Evolutionary conservation across 2,113 vertebrate genomes (phyloP).

Genomic region (Mystacornis crossleyi): DNA sequence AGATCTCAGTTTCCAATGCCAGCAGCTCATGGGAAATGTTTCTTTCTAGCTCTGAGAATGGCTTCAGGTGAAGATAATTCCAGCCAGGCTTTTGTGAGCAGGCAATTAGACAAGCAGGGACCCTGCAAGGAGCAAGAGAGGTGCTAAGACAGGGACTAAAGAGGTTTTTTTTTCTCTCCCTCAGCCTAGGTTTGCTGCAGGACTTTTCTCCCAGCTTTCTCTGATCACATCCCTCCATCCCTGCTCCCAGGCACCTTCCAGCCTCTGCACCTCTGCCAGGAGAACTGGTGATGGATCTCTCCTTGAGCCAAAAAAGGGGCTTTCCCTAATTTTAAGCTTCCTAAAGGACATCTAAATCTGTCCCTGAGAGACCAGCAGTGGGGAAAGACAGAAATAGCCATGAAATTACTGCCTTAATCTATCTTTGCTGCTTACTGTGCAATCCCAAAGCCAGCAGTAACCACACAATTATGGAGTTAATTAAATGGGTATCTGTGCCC

Average conservation of each 20-base stretch:
- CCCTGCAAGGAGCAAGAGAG: not conserved
- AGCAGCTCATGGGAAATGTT: not conserved
- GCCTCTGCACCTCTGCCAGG: not conserved
- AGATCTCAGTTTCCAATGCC: not conserved
- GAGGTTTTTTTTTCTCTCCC: not conserved
- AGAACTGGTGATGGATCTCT: not conserved
- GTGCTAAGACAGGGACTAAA: not conserved
- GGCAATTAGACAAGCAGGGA: not conserved
- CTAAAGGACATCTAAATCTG: not conserved
- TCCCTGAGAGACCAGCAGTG: not conserved
- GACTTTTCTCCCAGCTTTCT: not conserved
- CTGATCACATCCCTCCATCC: not conserved
- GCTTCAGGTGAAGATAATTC: not conserved
- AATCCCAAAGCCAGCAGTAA: not conserved
- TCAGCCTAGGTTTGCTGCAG: not conserved
- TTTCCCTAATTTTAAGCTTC: not conserved
- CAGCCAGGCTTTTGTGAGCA: not conserved
- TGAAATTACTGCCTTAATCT: not conserved
- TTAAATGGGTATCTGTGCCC: slow-evolving; percentile 9
- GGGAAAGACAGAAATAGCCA: not conserved
- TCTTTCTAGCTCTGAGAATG: not conserved
- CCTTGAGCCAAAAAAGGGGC: not conserved
- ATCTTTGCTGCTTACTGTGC: not conserved
- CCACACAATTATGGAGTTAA: not conserved
- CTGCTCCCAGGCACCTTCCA: not conserved